phyloP scores from a whole-genome alignment of 2,113 vertebrate species.

The Toxotes jaculatrix region DNA sequence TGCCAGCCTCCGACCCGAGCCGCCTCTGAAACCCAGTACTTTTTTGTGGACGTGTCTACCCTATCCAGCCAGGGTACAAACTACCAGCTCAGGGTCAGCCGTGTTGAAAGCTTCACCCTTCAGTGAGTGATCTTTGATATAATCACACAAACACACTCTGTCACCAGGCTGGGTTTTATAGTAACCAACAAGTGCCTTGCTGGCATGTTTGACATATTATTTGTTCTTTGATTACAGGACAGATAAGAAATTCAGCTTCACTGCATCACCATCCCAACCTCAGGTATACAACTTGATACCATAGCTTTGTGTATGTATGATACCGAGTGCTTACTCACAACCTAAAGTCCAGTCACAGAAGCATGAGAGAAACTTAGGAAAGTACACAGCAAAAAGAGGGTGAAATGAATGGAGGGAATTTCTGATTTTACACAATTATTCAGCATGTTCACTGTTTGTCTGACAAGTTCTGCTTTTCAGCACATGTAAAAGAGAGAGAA shows the following conservation, averaged over 20 bases:
- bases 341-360: not conserved
- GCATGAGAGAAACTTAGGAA: not conserved
- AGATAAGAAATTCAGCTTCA: conserved; percentile 89
- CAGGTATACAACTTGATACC: conserved; percentile 85
- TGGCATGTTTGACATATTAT: conserved; percentile 30
- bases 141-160: not conserved
- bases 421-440: not conserved
- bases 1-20: conserved; percentile 92
- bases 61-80: conserved; percentile 87
- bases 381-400: not conserved
- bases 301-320: not conserved
- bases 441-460: not conserved
- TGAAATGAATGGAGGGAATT: not conserved
- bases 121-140: conserved; percentile 82
- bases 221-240: conserved; percentile 84
- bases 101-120: conserved; percentile 92
- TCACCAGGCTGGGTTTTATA: not conserved
- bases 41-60: conserved; percentile 96
- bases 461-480: conserved; percentile 14
- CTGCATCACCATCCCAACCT: conserved; percentile 95
- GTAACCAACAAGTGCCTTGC: not conserved
- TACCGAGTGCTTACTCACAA: not conserved
- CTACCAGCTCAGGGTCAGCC: conserved; percentile 92
- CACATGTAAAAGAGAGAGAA: not conserved
- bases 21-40: conserved; percentile 89